Evolutionary conservation across 2,113 vertebrate species (phyloP).

Genomic region (Labeo catla): DNA sequence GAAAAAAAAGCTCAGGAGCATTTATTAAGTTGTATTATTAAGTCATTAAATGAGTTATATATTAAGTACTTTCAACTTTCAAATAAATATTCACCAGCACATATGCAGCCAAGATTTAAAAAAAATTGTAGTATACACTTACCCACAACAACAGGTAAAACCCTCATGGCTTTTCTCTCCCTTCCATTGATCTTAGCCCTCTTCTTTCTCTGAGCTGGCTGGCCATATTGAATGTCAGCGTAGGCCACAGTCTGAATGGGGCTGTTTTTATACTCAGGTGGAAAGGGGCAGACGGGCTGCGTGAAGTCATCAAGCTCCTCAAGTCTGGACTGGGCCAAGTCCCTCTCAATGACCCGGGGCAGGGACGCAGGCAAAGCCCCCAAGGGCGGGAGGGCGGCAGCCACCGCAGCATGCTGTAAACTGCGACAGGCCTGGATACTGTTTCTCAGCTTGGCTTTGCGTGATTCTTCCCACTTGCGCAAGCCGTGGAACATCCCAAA

Average conservation of each 20-base stretch:
- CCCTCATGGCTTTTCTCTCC: conserved; percentile 92
- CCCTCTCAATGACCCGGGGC: conserved; percentile 71
- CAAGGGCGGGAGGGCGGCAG: conserved; percentile 57
- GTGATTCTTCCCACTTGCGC: conserved; percentile 83
- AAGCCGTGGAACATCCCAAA: conserved; percentile 88
- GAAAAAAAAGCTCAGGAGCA: neutral
- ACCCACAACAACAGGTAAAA: conserved; percentile 85
- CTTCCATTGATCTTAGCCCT: conserved; percentile 84
- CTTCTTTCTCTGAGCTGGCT: conserved; percentile 65
- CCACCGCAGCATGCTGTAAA: conserved; percentile 70
- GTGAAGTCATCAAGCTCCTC: conserved; percentile 67
- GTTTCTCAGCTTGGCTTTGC: conserved; percentile 81
- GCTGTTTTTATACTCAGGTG: conserved; percentile 73
- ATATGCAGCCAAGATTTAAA: too few relatives aligned
- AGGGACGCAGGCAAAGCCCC: conserved; percentile 44
- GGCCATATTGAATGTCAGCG: conserved; percentile 68
- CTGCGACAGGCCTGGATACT: conserved; percentile 78
- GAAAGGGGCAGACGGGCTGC: conserved; percentile 69
- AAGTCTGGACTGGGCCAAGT: conserved; percentile 65
- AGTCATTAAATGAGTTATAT: neutral
- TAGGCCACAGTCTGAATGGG: conserved; percentile 76
- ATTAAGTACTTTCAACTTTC: neutral
- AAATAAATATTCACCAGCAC: neutral
- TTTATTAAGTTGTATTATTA: neutral
- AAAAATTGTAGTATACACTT: conserved; percentile 51